Evolutionary conservation across 2,888 invertebrate genomes (phyloP), one percentile per base, ranked within the genome.

Genomic region (Zele albiditarsus): DNA sequence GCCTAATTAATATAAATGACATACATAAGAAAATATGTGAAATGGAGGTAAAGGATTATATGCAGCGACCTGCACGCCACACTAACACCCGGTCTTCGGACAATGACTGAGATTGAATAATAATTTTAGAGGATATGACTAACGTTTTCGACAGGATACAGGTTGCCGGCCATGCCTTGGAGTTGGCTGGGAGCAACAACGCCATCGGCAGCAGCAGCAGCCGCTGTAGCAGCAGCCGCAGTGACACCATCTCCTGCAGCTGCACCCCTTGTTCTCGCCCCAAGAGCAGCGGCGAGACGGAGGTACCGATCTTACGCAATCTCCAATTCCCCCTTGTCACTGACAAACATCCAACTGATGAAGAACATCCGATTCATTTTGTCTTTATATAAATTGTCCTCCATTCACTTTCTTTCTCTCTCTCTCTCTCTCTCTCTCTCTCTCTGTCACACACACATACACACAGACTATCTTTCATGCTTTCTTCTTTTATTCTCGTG

Each of bases 131-230:
- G 66, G 49, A 71, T 78, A 75, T 75, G 71, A 80, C 76, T 79
- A 83, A 81, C 79, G 78, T 74, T 79, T 77, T 79, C 79, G 83
- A 84, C 91, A 94, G 94, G 94, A 91, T 93, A 94, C 91, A 94
- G 94, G 90, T 92, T 94, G 91, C 94, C 94, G 88, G 92, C 94
- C 91, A 92, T 93, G 91, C 90, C 94, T 90, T 94, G 94, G 94
- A 94, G 94, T 90, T 94, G 94, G 93, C 92, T 94, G 90, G 91
- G 92, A 79, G 89, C 90, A 78, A 88, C 91, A 79, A 90, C 91
- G 83, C 90, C 91, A 83, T 89, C 91, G 84, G 90, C 90, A 84
- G 89, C 91, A 83, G 92, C 93, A 83, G 92, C 93, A 81, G 91
- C 93, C 83, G 92, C 92, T 84, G 91, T 88, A 90, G 93, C 90